phyloP scores from a whole-genome alignment of 1,140 invertebrate species.

The Dysdera silvatica region DNA sequence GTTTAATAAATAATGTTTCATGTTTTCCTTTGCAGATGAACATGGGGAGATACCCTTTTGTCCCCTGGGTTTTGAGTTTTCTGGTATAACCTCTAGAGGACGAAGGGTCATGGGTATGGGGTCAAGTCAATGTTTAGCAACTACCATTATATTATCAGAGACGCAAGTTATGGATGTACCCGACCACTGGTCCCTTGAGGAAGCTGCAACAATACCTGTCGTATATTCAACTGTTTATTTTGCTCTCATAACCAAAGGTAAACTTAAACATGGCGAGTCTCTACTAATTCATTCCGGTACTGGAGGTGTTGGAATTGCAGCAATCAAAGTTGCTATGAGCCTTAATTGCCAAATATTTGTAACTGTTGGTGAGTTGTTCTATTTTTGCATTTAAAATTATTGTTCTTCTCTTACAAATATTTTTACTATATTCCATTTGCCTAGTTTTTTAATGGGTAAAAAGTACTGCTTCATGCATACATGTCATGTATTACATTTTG shows the following conservation, averaged over 20 bases:
- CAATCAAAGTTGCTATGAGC: conserved; percentile 80
- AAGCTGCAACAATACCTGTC: conserved; percentile 86
- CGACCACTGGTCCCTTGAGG: conserved; percentile 72
- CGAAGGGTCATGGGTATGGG: conserved; percentile 87
- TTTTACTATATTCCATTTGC: neutral
- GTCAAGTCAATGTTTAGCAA: conserved; percentile 77
- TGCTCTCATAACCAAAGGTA: conserved; percentile 72
- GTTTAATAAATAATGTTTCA: too few relatives aligned
- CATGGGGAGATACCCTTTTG: too few relatives aligned
- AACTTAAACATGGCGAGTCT: conserved; percentile 68
- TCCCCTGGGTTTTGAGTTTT: conserved; percentile 86
- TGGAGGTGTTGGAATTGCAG: conserved; percentile 90
- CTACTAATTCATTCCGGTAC: conserved; percentile 89
- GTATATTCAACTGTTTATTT: conserved; percentile 89
- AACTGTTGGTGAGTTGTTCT: conserved; percentile 59
- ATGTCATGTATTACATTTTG: neutral
- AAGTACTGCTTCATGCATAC: neutral
- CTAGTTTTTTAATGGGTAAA: neutral
- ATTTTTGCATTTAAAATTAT: neutral
- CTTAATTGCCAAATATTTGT: conserved; percentile 78
- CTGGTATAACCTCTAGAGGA: conserved; percentile 63
- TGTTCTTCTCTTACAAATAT: neutral
- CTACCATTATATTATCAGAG: conserved; percentile 70
- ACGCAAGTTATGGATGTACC: conserved; percentile 85
- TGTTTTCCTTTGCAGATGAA: too few relatives aligned